Base-by-base conservation (phyloP, 2,888 invertebrate genomes). In the Mythimna pallens region DNA sequence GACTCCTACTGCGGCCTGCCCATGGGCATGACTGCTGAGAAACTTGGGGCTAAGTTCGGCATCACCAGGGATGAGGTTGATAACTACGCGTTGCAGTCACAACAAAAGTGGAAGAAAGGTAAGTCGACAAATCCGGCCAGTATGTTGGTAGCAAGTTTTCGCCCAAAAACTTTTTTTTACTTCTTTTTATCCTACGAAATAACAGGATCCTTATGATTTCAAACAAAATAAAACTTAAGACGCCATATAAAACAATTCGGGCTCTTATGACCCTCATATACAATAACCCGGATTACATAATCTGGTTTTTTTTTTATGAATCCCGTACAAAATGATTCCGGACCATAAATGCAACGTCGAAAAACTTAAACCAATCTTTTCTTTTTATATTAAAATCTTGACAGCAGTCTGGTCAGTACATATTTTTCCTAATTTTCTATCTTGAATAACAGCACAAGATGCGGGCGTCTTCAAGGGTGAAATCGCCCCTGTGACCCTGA, bases 1-100 rank as follows among this genome's bases (percentile, higher is more conserved):
- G 99, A 99, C 91, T 97, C 97, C 0, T 98, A 98, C 93, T 98
- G 99, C 90, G 98, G 98, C 81, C 96, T 99, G 52, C 99, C 99
- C 0, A 99, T 99, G 99, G 99, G 98, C 3, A 94, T 99, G 89
- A 99, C 99, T 0, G 99, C 99, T 0, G 99, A 99, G 95, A 99
- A 99, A 92, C 96, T 99, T 63, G 99, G 98, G 0, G 95, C 91
- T 0, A 97, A 99, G 92, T 99, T 97, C 90, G 97, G 98, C 65
- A 96, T 99, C 65, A 97, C 98, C 3, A 97, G 98, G 75, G 97
- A 98, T 81, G 98, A 98, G 86, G 98, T 98, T 65, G 99, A 99
- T 90, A 96, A 97, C 80, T 99, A 98, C 94, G 98, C 99, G 0
- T 91, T 99, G 5, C 96, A 97, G 78, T 99, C 99, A 0, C 99